A percentile compares a stretch with the other conserved stretches of the same genome.
Evolutionary conservation across 2,113 vertebrate species (phyloP).

Genomic region (Eptesicus fuscus): DNA sequence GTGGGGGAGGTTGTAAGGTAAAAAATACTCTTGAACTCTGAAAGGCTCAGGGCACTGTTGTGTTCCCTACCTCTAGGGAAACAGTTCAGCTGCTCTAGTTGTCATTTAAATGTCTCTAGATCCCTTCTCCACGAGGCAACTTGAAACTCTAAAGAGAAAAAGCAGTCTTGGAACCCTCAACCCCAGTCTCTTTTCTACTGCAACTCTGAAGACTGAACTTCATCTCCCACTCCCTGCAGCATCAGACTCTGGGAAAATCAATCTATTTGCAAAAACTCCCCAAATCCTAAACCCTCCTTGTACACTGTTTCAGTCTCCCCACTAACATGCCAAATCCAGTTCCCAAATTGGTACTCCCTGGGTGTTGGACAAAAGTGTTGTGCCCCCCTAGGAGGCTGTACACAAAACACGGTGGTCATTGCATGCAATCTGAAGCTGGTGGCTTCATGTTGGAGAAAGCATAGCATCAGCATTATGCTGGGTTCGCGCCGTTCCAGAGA

Average conservation of each 20-base stretch:
- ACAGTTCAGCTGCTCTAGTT: background rate
- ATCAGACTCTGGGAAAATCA: background rate
- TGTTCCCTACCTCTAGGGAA: background rate
- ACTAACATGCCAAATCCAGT: constrained; percentile 14
- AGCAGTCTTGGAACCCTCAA: background rate
- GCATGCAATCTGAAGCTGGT: background rate
- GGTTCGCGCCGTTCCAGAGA: background rate
- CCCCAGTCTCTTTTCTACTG: background rate
- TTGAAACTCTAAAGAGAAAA: background rate
- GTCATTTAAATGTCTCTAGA: background rate
- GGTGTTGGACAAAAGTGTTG: background rate
- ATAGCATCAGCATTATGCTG: background rate
- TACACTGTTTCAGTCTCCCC: background rate
- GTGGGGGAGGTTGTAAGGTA: background rate
- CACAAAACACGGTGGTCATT: background rate
- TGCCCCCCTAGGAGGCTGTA: background rate
- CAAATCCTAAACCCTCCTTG: background rate
- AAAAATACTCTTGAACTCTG: background rate
- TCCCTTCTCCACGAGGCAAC: background rate
- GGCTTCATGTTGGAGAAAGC: background rate
- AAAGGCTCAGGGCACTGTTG: background rate
- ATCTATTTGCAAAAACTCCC: background rate
- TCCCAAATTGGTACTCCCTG: background rate
- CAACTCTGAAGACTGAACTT: background rate
- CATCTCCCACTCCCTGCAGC: background rate